Percentiles rank a stretch among this genome's conserved stretches.
Evolutionary conservation across 2,888 invertebrate genomes (phyloP).

Genomic region (Gerosis bhagava): DNA sequence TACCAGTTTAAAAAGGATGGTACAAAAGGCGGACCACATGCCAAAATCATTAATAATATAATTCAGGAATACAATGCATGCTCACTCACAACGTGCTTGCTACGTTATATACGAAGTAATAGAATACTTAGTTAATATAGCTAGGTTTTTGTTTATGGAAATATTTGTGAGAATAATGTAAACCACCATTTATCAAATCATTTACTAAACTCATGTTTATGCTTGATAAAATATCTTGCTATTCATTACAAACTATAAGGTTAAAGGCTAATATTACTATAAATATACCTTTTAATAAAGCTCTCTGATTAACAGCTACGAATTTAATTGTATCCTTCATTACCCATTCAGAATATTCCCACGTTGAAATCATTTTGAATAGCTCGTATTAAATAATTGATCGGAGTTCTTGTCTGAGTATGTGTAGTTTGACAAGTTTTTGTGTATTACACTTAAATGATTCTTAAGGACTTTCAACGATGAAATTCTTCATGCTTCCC

Average conservation of each 20-base stretch:
- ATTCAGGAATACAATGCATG: no score
- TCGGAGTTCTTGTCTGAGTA: slow-evolving; percentile 9
- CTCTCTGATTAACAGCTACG: slow-evolving; percentile 6
- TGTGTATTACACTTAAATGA: slow-evolving; percentile 7
- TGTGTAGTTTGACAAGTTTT: slow-evolving; percentile 6
- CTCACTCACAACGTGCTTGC: no score
- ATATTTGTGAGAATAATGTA: no score
- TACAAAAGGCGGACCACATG: no score
- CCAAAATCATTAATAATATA: no score
- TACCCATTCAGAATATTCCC: slow-evolving; percentile 20
- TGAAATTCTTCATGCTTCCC: no score
- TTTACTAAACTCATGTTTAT: neutral
- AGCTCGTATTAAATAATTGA: slow-evolving; percentile 14
- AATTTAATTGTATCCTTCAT: slow-evolving; percentile 21
- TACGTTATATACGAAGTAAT: no score
- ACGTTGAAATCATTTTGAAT: slow-evolving; percentile 12
- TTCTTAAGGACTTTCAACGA: no score
- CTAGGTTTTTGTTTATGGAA: no score
- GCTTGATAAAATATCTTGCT: no score
- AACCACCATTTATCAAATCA: neutral
- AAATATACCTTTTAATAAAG: neutral
- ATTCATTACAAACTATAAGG: neutral
- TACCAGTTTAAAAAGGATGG: no score
- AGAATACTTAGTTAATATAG: no score
- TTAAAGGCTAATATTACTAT: slow-evolving; percentile 6